Evolutionary conservation across 2,113 vertebrate species (phyloP).

Genomic region (Dasyurus viverrinus): DNA sequence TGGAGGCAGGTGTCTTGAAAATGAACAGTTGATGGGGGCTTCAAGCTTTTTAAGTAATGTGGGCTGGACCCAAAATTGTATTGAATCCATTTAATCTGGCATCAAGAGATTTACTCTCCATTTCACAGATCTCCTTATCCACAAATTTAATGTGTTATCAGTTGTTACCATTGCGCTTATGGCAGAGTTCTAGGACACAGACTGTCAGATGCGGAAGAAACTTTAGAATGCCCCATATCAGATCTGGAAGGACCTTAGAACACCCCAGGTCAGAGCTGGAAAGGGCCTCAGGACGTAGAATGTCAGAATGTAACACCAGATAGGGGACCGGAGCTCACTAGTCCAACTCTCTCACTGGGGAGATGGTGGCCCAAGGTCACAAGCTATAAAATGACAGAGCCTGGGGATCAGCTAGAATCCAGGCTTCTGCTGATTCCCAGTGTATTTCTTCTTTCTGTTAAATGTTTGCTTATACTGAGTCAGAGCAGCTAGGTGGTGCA

Average conservation of each 20-base stretch:
- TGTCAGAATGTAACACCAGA: not conserved
- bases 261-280: not conserved
- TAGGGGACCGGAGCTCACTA: not conserved
- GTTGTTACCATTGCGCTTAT: not conserved
- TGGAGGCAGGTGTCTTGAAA: slow-evolving; percentile 65
- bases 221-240: not conserved
- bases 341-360: not conserved
- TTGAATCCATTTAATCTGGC: not conserved
- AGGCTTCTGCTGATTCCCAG: not conserved
- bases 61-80: slow-evolving; percentile 43
- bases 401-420: not conserved
- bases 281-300: not conserved
- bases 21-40: slow-evolving; percentile 11
- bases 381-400: not conserved
- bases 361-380: not conserved
- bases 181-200: not conserved
- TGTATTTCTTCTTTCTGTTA: not conserved
- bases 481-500: not conserved
- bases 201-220: not conserved
- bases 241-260: not conserved
- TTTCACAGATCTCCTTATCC: not conserved
- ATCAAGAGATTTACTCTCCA: not conserved
- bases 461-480: not conserved
- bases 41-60: slow-evolving; percentile 41
- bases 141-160: not conserved